Percentiles rank a stretch among this genome's conserved stretches.
Evolutionary conservation across 2,113 vertebrate species (phyloP).

Genomic region (Galbula dea): DNA sequence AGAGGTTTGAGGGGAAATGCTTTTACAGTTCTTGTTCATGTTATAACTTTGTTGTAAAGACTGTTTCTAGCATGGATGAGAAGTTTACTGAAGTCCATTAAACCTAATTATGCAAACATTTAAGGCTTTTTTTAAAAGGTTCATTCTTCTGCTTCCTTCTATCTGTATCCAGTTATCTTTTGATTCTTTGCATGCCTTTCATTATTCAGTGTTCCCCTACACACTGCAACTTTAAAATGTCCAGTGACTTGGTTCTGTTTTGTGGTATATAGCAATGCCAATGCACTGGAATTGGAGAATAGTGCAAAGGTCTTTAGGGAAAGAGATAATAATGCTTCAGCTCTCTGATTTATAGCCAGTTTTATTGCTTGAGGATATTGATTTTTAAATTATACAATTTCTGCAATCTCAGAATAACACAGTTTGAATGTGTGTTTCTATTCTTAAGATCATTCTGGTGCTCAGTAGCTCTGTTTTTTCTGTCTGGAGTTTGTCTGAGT

Average conservation of each 20-base stretch:
- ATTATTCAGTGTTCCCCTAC: neutral
- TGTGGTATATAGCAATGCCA: rapidly evolving
- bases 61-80: neutral
- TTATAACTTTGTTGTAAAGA: neutral
- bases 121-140: neutral
- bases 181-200: neutral
- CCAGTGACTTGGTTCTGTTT: neutral
- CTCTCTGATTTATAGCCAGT: neutral
- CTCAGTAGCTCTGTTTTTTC: neutral
- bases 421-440: neutral
- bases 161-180: neutral
- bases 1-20: neutral
- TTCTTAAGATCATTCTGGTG: neutral
- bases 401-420: neutral
- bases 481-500: neutral
- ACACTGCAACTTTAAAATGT: neutral
- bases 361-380: neutral
- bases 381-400: neutral
- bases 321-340: neutral
- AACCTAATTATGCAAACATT: neutral
- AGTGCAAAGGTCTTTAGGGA: neutral
- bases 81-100: neutral
- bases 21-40: neutral
- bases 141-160: neutral
- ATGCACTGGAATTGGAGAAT: neutral